A percentile compares a stretch with the other conserved stretches of the same genome.
These are phyloP conservation scores for Hirtodrosophila trivittata DNA, from an alignment of 2,888 invertebrate genomes.

Conservation along the genomic window DNA sequence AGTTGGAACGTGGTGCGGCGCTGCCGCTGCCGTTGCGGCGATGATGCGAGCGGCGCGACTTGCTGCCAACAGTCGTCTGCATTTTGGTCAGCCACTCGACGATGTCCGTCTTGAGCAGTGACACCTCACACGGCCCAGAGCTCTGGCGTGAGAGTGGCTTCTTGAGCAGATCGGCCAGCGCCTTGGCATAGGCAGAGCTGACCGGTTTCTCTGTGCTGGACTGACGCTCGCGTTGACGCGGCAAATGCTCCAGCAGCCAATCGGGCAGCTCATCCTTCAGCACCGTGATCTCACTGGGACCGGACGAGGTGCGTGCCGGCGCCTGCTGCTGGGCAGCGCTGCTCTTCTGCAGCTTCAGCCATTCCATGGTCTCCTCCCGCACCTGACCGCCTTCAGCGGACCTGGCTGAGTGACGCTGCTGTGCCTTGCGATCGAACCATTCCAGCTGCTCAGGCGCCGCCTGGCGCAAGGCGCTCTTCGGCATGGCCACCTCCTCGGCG, in stretches of 20 bases:
- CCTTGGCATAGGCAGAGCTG: conserved; percentile 81
- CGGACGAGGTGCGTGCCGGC: conserved; percentile 83
- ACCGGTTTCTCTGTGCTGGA: conserved; percentile 68
- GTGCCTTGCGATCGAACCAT: conserved; percentile 83
- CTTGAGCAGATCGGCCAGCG: conserved; percentile 82
- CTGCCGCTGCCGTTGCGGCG: conserved; percentile 83
- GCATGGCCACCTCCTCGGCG: conserved; percentile 70
- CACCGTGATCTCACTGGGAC: conserved; percentile 83
- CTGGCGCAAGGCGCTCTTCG: conserved; percentile 68
- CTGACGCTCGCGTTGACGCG: conserved; percentile 81
- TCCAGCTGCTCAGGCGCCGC: conserved; percentile 80
- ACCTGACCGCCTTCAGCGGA: conserved; percentile 83
- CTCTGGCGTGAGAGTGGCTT: conserved; percentile 83
- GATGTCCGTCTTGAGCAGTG: conserved; percentile 83
- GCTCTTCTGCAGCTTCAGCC: conserved; percentile 79
- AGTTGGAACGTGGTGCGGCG: conserved; percentile 81
- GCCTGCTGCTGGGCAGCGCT: conserved; percentile 49
- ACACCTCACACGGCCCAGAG: conserved; percentile 83
- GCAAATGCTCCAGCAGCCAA: conserved; percentile 82
- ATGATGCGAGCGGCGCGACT: conserved; percentile 75
- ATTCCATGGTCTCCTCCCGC: conserved; percentile 83
- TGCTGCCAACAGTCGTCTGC: conserved; percentile 65
- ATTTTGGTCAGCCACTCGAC: conserved; percentile 84
- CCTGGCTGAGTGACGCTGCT: conserved; percentile 83
- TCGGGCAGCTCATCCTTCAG: conserved; percentile 83